Evolutionary conservation across 2,888 invertebrate genomes (phyloP), one percentile per base, ranked within the genome.

Genomic region (Malachius bipustulatus): DNA sequence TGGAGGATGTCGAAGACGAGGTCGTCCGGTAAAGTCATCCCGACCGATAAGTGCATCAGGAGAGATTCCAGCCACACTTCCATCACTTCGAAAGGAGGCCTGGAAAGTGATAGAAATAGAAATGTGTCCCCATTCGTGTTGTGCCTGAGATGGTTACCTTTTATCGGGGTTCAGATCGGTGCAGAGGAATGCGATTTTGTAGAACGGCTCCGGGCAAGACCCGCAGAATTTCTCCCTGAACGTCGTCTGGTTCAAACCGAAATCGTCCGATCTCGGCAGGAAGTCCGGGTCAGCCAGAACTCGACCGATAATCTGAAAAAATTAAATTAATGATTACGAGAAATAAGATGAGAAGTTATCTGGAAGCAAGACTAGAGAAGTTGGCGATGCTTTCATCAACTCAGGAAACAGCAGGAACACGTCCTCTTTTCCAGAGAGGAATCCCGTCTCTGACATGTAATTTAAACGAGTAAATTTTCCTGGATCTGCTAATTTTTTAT

Each of bases 241-340:
- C 3, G 78, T 73, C 39, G 75, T 70, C 57, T 88, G 87, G 65
- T 93, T 90, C 12, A 94, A 67, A 1, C 91, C 91, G 60, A 94
- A 94, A 65, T 94, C 93, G 26, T 80, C 73, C 2, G 88, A 85
- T 26, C 94, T 74, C 2, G 94, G 93, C 45, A 94, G 66, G 59
- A 79, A 84, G 63, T 94, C 94, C 0, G 94, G 94, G 69, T 94
- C 94, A 0, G 94, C 94, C 43, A 87, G 82, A 3, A 94, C 90
- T 28, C 93, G 75, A 0, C 93, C 93, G 53, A 94, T 94, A 48
- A 94, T 88, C 82, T 87, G 54, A 2, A 55, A 53, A 36, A n/a
- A n/a, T n/a, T 30, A 24, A 14, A 28, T 30, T 14, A 37, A 40
- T 8, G n/a, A n/a, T 19, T 19, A 19, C 24, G n/a, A 8, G 24